Base-by-base conservation (phyloP, 2,797 vertebrate species). In the Zenarchopterus dispar region DNA sequence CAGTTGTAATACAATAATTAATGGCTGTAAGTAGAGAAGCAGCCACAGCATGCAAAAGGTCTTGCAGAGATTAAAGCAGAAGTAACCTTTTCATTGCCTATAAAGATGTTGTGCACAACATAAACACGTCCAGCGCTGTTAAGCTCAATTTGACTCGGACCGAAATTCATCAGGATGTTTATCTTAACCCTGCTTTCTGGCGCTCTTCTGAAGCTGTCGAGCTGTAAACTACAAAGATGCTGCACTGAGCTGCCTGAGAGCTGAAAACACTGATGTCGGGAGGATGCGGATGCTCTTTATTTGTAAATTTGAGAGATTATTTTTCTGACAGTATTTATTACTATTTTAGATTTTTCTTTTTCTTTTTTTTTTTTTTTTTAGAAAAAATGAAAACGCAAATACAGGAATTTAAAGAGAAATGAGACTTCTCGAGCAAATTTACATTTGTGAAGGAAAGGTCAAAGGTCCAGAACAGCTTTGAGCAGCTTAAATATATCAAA, bases 141-240 rank as follows among this genome's bases (percentile, higher is more conserved):
- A 41, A 61, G 56, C 52, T 83, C 57, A 69, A 63, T 58, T 70
- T 67, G 75, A 72, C 70, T 74, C 31, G 8, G 46, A 19, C 28
- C 31, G 60, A 69, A 57, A 61, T 56, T 74, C 56, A 76, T 70
- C 65, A 62, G 57, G 53, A 69, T 67, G 47, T 62, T 36, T 56
- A 74, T 73, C 75, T 71, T 84, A 81, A 81, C 72, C 74, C 65
- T 23, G 67, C 47, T 23, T 56, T 77, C 72, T 62, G 26, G 18
- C 17, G 50, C 44, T 24, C 43, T 55, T 75, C 19, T 8, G 43
- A 70, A 51, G 56, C 65, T 75, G 74, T 74, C 76, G 71, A 54
- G 28, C 7, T 68, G 73, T 64, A 66, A 28, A 76, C 68, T 71
- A 81, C 70, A 84, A 82, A 78, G 31, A 55, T 21, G 0, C 48